phyloP scores from a whole-genome alignment of 2,888 invertebrate species.

The Agrochola litura region DNA sequence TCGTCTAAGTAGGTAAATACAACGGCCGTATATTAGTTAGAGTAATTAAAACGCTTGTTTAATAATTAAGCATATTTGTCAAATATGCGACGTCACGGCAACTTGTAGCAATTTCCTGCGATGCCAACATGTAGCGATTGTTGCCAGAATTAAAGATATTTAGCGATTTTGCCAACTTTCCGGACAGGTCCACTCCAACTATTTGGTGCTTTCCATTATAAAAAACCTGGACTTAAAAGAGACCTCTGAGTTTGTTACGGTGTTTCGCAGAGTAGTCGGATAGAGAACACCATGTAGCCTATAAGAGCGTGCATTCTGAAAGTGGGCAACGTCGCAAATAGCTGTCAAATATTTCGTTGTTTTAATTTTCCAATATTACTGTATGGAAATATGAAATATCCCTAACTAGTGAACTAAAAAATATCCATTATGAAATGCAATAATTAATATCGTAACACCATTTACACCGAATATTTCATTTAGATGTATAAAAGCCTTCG shows the following conservation, averaged over 20 bases:
- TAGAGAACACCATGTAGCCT: not conserved
- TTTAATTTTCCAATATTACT: no score
- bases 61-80: not conserved
- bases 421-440: no score
- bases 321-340: no score
- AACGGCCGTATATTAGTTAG: not conserved
- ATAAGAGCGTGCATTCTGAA: no score
- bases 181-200: not conserved
- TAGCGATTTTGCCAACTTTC: not conserved
- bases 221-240: not conserved
- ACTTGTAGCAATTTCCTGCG: not conserved
- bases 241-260: not conserved
- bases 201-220: not conserved
- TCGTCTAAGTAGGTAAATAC: constrained; percentile 1
- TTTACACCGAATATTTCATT: no score
- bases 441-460: no score
- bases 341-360: no score
- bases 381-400: no score
- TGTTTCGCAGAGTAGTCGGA: not conserved
- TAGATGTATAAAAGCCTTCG: no score
- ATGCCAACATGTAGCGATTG: not conserved
- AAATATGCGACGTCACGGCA: not conserved
- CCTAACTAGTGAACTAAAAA: no score
- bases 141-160: not conserved
- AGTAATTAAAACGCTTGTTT: constrained; percentile 18